phyloP scores from a whole-genome alignment of 2,113 vertebrate genomes.

The Pholis gunnellus region DNA sequence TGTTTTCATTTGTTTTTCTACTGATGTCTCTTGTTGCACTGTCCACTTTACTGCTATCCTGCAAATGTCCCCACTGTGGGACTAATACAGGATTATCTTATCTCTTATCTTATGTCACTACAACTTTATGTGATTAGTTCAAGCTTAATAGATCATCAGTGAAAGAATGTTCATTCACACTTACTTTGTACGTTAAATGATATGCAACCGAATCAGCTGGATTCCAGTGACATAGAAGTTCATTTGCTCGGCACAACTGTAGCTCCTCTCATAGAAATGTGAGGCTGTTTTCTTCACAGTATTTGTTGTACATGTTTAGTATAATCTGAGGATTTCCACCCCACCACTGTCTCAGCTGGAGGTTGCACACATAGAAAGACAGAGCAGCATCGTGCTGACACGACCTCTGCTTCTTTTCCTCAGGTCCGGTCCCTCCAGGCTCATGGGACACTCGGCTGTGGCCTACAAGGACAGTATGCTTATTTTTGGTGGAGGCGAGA shows the following conservation, averaged over 20 bases:
- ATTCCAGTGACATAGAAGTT: not conserved
- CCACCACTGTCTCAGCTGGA: not conserved
- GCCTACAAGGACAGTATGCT: slow-evolving; percentile 87
- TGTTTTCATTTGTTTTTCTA: too few species aligned
- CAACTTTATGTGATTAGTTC: too few species aligned
- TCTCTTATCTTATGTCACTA: too few species aligned
- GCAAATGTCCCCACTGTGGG: too few species aligned
- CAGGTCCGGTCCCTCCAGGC: slow-evolving; percentile 87
- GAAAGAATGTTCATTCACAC: too few species aligned
- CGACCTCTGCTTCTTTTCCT: not conserved
- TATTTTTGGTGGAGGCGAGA: slow-evolving; percentile 87
- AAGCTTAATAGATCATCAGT: not conserved
- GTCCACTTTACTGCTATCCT: too few species aligned
- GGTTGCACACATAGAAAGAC: not conserved
- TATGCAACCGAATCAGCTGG: not conserved
- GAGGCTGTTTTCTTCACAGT: not conserved
- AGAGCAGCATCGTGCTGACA: not conserved
- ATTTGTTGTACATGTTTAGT: not conserved
- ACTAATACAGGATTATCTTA: too few species aligned
- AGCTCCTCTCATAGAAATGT: not conserved
- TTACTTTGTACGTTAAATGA: not conserved
- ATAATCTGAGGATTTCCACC: not conserved
- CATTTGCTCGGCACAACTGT: not conserved
- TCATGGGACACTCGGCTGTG: slow-evolving; percentile 87
- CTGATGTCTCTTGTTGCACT: too few species aligned